Evolutionary conservation across 2,797 vertebrate genomes (phyloP).

Genomic region (Nasua narica): DNA sequence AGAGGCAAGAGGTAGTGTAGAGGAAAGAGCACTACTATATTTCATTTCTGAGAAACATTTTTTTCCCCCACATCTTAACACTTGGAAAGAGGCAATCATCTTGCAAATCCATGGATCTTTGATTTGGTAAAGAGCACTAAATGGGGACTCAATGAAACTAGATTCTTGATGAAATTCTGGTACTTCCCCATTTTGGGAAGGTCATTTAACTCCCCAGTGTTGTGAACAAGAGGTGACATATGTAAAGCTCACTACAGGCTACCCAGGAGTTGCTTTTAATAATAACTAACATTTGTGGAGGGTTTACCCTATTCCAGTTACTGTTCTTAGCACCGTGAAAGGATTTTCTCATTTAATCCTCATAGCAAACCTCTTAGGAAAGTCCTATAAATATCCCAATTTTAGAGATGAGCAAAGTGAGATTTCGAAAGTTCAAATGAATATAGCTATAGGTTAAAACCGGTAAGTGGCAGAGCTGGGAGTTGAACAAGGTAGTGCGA

Average conservation of each 20-base stretch:
- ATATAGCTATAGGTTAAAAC: neutral
- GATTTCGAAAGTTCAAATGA: conserved; percentile 31
- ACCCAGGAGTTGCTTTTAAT: neutral
- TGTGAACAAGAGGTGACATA: neutral
- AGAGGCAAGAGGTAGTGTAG: neutral
- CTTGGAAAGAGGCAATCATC: neutral
- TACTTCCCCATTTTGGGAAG: neutral
- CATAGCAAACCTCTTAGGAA: conserved; percentile 35
- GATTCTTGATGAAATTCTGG: neutral
- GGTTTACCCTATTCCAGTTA: neutral
- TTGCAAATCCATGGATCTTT: neutral
- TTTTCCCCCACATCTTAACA: neutral
- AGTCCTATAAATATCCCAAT: conserved; percentile 50
- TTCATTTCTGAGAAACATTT: neutral
- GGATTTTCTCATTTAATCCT: conserved; percentile 48
- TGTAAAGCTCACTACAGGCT: neutral
- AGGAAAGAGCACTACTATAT: neutral
- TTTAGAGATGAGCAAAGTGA: conserved; percentile 52
- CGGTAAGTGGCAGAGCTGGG: neutral
- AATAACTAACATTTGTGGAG: neutral
- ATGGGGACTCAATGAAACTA: neutral
- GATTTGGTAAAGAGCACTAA: neutral
- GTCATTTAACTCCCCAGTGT: neutral
- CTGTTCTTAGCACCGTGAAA: conserved; percentile 31
- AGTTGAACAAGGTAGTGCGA: neutral